These are phyloP conservation scores for Dastarcus helophoroides DNA, from an alignment of 2,888 invertebrate genomes.

Conservation along the genomic window DNA sequence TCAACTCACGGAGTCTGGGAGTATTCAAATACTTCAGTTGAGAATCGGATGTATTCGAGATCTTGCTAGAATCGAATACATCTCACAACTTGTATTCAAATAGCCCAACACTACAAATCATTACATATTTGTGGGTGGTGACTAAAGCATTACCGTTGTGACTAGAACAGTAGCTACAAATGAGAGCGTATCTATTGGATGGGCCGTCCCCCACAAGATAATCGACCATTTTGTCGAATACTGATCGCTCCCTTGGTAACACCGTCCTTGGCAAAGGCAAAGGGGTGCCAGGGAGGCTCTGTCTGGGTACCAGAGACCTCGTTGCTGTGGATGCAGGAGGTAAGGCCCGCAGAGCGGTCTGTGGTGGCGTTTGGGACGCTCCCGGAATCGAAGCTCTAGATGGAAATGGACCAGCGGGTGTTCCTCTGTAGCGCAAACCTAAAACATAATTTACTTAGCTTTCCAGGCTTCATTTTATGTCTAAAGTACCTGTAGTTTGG, in stretches of 20 bases:
- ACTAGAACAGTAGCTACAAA: constrained; percentile 78
- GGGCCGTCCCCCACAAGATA: constrained; percentile 94
- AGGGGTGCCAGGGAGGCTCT: constrained; percentile 8
- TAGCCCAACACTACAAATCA: no score
- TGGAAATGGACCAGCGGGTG: background rate
- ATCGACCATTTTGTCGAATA: constrained; percentile 84
- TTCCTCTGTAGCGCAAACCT: background rate
- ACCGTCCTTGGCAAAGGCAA: constrained; percentile 59
- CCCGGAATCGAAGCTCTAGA: background rate
- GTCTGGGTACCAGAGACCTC: constrained; percentile 1
- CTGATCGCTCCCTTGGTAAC: constrained; percentile 60
- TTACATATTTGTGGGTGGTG: no score
- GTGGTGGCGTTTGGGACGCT: background rate
- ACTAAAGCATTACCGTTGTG: constrained; percentile 96
- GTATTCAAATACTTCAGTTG: no score
- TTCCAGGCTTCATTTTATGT: no score
- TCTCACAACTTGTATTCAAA: no score
- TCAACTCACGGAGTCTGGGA: no score
- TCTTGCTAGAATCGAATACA: no score
- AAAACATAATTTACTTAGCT: no score
- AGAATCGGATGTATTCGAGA: no score
- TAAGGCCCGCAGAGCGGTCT: background rate
- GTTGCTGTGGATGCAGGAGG: background rate
- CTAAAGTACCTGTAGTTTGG: no score
- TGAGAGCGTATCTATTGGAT: constrained; percentile 85